A percentile compares a stretch with the other conserved stretches of the same genome.
These are phyloP conservation scores for Centropus bengalensis DNA, from an alignment of 2,113 vertebrate genomes.

Conservation along the genomic window DNA sequence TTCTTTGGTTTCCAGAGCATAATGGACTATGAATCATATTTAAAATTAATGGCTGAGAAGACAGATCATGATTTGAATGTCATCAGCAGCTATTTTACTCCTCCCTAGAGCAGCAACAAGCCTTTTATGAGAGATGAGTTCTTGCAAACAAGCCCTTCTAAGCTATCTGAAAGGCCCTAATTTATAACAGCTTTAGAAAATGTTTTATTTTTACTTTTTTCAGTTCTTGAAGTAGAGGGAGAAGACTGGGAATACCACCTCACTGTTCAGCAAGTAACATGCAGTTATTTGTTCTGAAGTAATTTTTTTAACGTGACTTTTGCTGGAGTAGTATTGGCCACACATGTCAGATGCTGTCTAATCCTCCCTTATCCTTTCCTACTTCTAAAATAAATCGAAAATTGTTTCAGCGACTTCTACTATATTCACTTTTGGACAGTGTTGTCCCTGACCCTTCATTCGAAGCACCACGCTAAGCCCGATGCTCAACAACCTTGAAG, in stretches of 20 bases:
- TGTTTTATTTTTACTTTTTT: conserved; percentile 59
- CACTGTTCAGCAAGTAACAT: conserved; percentile 17
- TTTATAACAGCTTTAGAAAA: conserved; percentile 60
- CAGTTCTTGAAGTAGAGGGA: neutral
- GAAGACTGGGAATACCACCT: neutral
- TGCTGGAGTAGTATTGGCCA: neutral
- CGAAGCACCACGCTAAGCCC: neutral
- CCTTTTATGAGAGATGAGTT: conserved; percentile 71
- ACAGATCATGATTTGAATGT: conserved; percentile 79
- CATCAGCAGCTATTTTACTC: conserved; percentile 80
- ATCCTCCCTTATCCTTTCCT: neutral
- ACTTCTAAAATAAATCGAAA: neutral
- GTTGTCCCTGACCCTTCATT: neutral
- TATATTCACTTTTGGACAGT: neutral
- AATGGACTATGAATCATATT: conserved; percentile 80
- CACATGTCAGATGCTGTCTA: accelerated
- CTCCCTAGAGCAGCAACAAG: conserved; percentile 67
- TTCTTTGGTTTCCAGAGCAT: conserved; percentile 77
- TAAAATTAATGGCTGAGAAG: conserved; percentile 80
- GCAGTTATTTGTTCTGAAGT: conserved; percentile 1
- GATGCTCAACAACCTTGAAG: neutral
- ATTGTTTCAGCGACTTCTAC: neutral
- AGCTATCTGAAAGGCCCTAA: conserved; percentile 66
- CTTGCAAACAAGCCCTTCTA: conserved; percentile 63
- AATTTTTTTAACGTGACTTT: neutral